Evolutionary conservation across 23 tunicate genomes (phyloP).

Genomic region (Styela plicata): DNA sequence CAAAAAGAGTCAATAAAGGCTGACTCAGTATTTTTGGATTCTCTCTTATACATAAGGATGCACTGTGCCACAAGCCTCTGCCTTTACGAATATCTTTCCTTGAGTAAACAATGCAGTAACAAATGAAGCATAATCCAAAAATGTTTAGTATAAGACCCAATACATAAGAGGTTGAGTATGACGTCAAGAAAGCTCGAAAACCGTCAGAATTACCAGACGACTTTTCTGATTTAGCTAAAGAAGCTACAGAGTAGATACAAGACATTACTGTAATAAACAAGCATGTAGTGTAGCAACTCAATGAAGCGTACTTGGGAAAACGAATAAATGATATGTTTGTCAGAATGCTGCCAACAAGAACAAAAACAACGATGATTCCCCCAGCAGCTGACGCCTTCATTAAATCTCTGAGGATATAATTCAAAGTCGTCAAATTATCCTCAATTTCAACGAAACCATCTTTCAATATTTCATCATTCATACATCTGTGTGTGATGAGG

Average conservation of each 20-base stretch:
- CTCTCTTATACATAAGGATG: conserved; percentile 38
- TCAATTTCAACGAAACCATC: conserved; percentile 19
- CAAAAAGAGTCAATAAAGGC: conserved; percentile 44
- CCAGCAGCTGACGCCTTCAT: conserved; percentile 5
- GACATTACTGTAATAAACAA: conserved; percentile 1
- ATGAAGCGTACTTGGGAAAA: conserved; percentile 42
- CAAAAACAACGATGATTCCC: neutral
- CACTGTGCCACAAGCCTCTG: conserved; percentile 37
- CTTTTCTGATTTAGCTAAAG: neutral
- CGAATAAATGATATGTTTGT: conserved; percentile 19
- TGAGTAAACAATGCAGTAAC: neutral
- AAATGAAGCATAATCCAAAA: neutral
- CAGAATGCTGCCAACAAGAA: conserved; percentile 24
- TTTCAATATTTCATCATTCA: conserved; percentile 14
- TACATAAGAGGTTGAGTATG: neutral
- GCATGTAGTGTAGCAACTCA: conserved; percentile 16
- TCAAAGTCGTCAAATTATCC: conserved; percentile 34
- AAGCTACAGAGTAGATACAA: neutral
- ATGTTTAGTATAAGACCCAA: neutral
- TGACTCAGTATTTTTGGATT: conserved; percentile 58
- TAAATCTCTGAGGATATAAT: conserved; percentile 46
- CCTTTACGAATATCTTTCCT: neutral
- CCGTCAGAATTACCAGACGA: no score
- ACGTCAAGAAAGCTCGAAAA: no score
- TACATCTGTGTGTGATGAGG: conserved; percentile 38